Base-by-base conservation (phyloP, 2,888 invertebrate species). In the Adela reaumurella region DNA sequence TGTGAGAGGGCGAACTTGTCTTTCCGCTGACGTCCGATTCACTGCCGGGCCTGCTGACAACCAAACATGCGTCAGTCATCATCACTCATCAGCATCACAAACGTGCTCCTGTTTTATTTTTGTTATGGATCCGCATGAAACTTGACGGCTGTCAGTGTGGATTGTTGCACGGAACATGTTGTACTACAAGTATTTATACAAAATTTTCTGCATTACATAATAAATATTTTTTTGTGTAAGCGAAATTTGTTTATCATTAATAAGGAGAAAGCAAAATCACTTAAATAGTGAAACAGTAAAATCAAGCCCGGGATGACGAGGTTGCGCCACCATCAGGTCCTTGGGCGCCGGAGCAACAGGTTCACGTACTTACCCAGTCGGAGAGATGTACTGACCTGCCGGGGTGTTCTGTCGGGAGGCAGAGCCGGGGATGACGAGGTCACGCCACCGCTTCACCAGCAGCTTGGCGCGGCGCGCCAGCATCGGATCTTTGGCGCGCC, bases 261-360 rank as follows among this genome's bases (percentile, higher is more conserved):
- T n/a, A n/a, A n/a, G n/a, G n/a, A n/a, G n/a, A n/a, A n/a, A n/a
- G n/a, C n/a, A n/a, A n/a, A n/a, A n/a, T n/a, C n/a, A n/a, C n/a
- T n/a, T n/a, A n/a, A n/a, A n/a, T n/a, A n/a, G n/a, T n/a, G n/a
- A n/a, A n/a, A n/a, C n/a, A n/a, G n/a, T n/a, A n/a, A n/a, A n/a
- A n/a, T n/a, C n/a, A n/a, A 24, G 24, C 24, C 10, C 24, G 88
- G 89, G 62, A 90, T 80, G 59, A 95, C 87, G 74, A 92, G 86
- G 74, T 90, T 90, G 60, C 96, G 87, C 97, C 97, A 97, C 74
- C 89, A 97, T 87, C 67, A 97, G 82, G 65, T 91, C 91, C 74
- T 96, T 97, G 50, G 94, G 72, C 92, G 92, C 52, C 92, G 83
- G 49, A 97, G 85, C 47, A 97, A 81, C 70, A 94, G 94, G 70